Evolutionary conservation across 2,113 vertebrate species (phyloP).

Genomic region (Dromiciops gliroides): DNA sequence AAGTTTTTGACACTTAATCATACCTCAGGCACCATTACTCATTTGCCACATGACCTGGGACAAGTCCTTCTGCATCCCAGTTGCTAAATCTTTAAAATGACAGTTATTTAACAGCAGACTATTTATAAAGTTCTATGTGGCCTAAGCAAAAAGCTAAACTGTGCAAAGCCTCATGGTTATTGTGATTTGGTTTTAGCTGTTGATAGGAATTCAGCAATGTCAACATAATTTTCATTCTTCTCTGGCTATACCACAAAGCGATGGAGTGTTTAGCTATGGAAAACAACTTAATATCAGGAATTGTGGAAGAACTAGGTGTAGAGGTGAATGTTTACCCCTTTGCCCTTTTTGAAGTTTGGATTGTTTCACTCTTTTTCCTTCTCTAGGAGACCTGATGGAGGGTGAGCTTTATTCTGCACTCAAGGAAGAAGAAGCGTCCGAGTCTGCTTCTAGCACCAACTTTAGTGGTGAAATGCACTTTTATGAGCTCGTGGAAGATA

Average conservation of each 20-base stretch:
- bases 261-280: not conserved
- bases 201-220: conserved; percentile 47
- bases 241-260: not conserved
- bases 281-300: conserved; percentile 41
- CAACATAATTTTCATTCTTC: conserved; percentile 22
- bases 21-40: not conserved
- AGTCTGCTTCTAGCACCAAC: conserved; percentile 92
- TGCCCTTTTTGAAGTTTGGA: conserved; percentile 24
- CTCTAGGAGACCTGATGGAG: conserved; percentile 94
- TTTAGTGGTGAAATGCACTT: conserved; percentile 99
- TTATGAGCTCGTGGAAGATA: conserved; percentile 98
- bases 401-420: conserved; percentile 98
- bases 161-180: conserved; percentile 13
- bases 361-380: conserved; percentile 39
- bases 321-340: not conserved
- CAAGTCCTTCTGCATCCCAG: conserved; percentile 30
- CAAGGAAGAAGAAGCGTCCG: conserved; percentile 93
- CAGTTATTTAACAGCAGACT: conserved; percentile 31
- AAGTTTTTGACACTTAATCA: conserved; percentile 28
- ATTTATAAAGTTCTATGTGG: conserved; percentile 52
- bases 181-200: conserved; percentile 9
- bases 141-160: not conserved
- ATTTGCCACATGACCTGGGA: conserved; percentile 39
- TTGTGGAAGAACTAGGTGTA: not conserved
- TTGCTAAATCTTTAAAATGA: conserved; percentile 49